Evolutionary conservation across 2,113 vertebrate genomes (phyloP).

Genomic region (Urocynchramus pylzowi): DNA sequence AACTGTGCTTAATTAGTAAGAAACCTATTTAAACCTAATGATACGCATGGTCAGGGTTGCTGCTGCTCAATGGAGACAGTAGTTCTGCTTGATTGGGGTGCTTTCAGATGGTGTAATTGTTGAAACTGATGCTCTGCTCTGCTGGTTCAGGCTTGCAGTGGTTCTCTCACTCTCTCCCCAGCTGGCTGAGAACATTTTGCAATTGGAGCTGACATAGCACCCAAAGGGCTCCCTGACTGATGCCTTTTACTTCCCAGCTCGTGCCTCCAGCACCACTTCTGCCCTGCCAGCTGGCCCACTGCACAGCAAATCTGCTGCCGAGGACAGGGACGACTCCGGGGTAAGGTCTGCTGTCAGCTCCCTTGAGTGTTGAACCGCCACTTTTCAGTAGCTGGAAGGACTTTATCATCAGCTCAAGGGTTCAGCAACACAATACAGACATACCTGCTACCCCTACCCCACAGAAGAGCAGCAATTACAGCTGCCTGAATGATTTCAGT

Average conservation of each 20-base stretch:
- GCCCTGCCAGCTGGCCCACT: not conserved
- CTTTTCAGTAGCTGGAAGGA: not conserved
- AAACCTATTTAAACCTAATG: slow-evolving; percentile 18
- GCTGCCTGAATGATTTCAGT: not conserved
- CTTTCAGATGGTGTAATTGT: not conserved
- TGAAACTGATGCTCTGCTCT: not conserved
- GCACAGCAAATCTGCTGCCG: not conserved
- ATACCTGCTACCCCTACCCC: not conserved
- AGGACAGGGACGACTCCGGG: rapidly evolving
- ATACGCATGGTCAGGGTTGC: not conserved
- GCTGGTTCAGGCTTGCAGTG: not conserved
- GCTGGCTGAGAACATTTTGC: not conserved
- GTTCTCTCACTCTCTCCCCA: not conserved
- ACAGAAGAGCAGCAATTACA: not conserved
- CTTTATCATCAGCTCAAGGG: not conserved
- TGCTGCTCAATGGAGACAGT: not conserved
- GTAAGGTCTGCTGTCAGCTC: not conserved
- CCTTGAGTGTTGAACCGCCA: rapidly evolving
- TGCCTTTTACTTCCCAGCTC: not conserved
- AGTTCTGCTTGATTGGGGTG: not conserved
- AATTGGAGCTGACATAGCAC: not conserved
- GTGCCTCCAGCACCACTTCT: not conserved
- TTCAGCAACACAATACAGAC: not conserved
- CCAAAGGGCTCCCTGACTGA: not conserved
- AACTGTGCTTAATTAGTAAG: slow-evolving; percentile 22